Base-by-base conservation (phyloP, 2,888 invertebrate species). In the Orthosia gothica region DNA sequence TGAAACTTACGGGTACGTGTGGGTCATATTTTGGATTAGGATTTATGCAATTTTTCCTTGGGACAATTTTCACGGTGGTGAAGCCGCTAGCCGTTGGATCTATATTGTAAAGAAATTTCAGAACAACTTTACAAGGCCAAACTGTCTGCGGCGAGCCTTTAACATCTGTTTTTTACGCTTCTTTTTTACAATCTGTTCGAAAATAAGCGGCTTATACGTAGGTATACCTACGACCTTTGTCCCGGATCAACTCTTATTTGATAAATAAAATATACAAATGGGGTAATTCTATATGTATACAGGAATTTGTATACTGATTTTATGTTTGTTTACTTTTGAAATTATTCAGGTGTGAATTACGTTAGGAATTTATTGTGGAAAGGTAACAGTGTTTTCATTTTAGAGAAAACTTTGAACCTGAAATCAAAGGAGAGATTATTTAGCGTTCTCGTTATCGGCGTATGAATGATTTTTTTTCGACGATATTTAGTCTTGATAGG, bases 161-260 rank as follows among this genome's bases (percentile, higher is more conserved):
- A 32, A 32, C 5, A 7, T 32, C 7, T 32, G 26, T 26, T 26
- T 32, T 32, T 32, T 32, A 32, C 32, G 32, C 0, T 40, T 40
- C 7, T 40, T 61, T 52, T 75, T 74, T 79, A 55, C n/a, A 59
- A 59, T 67, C 12, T 45, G 52, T 55, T 76, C 40, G 12, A 20
- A 59, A 47, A 57, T 81, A 79, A 81, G 65, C 76, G 9, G 65
- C 62, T 79, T 68, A 68, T 55, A 52, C n/a, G 54, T 26, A 13
- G 9, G 18, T 20, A 18, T 5, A 49, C 40, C 3, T 18, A 52
- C 4, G 62, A 49, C 32, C 45, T 57, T 66, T 23, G 45, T 55
- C 40, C 32, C n/a, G 54, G 62, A 63, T 58, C 26, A 61, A 20
- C n/a, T 65, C 47, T 47, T 54, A 26, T 57, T 68, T 82, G 12